These are phyloP conservation scores for Nysson spinosus DNA, from an alignment of 2,888 invertebrate species.

Conservation along the genomic window DNA sequence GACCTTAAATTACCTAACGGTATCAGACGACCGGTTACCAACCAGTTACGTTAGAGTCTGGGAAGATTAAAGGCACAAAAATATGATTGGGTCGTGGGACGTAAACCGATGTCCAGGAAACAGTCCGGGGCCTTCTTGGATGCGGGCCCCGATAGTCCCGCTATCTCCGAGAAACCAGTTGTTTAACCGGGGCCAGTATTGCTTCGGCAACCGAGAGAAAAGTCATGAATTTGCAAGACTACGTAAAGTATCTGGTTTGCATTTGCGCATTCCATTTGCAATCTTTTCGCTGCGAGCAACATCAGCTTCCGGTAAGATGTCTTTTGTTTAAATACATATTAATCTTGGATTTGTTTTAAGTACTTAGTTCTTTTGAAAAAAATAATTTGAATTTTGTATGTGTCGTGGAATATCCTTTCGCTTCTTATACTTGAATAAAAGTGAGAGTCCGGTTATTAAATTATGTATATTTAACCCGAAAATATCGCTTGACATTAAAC, in stretches of 20 bases:
- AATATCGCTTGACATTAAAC: too few relatives aligned
- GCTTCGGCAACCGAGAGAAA: constrained; percentile 52
- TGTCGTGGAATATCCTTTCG: too few relatives aligned
- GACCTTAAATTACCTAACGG: constrained; percentile 59
- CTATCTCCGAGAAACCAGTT: constrained; percentile 52
- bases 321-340: background rate
- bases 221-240: constrained; percentile 70
- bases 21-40: constrained; percentile 52
- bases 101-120: constrained; percentile 8
- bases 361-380: background rate
- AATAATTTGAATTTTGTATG: too few relatives aligned
- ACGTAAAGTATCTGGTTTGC: constrained; percentile 67
- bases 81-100: constrained; percentile 10
- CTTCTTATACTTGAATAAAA: too few relatives aligned
- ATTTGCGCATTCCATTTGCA: constrained; percentile 28
- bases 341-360: background rate
- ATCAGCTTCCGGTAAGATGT: constrained; percentile 34
- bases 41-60: constrained; percentile 41
- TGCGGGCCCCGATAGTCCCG: constrained; percentile 68
- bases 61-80: constrained; percentile 40
- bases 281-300: constrained; percentile 12
- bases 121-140: constrained; percentile 33
- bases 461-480: too few relatives aligned
- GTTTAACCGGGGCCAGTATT: constrained; percentile 48
- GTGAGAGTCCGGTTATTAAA: too few relatives aligned